Conservation (phyloP, 2,888 invertebrate species). For the Sycophila texana region DNA sequence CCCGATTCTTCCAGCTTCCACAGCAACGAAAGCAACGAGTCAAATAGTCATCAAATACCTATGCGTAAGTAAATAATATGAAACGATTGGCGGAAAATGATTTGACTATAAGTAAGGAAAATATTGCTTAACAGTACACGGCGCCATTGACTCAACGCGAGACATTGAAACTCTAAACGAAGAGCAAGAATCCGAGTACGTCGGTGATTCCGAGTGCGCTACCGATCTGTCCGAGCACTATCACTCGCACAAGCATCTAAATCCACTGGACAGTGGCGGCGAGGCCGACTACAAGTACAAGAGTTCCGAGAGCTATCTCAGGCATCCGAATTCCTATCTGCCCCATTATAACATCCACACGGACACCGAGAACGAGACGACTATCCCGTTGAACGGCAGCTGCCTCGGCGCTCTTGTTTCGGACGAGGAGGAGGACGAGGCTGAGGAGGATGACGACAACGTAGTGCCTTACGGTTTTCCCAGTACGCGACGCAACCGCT, state of each 20-base stretch:
- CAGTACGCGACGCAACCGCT: conserved; percentile 74
- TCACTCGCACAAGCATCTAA: conserved; percentile 75
- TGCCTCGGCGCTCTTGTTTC: conserved; percentile 71
- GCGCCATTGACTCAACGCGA: conserved; percentile 79
- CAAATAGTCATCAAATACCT: conserved; percentile 78
- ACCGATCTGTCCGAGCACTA: conserved; percentile 78
- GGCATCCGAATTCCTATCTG: conserved; percentile 90
- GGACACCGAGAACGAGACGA: conserved; percentile 80
- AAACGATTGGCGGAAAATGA: background rate
- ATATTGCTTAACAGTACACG: conserved; percentile 42
- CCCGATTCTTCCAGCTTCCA: conserved; percentile 92
- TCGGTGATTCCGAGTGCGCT: conserved; percentile 83
- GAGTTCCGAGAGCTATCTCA: conserved; percentile 82
- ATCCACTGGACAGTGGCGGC: conserved; percentile 81
- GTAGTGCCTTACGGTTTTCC: conserved; percentile 78
- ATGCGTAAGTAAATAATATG: conserved; percentile 71
- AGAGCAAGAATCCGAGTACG: conserved; percentile 82
- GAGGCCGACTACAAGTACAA: conserved; percentile 78
- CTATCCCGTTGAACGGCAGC: conserved; percentile 70
- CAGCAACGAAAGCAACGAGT: conserved; percentile 89
- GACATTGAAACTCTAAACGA: conserved; percentile 83
- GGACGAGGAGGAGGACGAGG: conserved; percentile 67
- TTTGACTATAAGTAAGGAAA: background rate
- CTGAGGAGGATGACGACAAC: conserved; percentile 73
- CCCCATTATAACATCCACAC: conserved; percentile 84